Base-by-base conservation (phyloP, 2,113 vertebrate genomes). In the Bagarius yarrelli region DNA sequence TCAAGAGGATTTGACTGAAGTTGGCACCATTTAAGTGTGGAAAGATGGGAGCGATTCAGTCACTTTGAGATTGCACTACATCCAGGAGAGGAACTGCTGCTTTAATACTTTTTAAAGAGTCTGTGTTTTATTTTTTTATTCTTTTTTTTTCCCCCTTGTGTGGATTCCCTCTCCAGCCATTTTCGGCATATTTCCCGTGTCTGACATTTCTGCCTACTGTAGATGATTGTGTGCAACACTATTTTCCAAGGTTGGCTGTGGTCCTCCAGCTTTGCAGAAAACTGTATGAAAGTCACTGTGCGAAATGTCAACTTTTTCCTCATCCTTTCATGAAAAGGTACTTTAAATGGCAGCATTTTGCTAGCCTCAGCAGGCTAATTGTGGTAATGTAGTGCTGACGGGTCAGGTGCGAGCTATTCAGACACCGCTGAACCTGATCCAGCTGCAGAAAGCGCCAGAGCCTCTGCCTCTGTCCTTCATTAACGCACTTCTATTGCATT, bases 361-460 rank as follows among this genome's bases (percentile, higher is more conserved):
- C 87, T 84, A 77, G 83, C 87, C 83, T 86, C 87, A 86, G 84
- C 85, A 86, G 78, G 82, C 80, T 86, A 81, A 84, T 88, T 81
- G 84, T 88, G 83, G 81, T 82, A 85, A 83, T 81, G 80, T 84
- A 80, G 71, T 84, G 87, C 85, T 86, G 87, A 88, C 83, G 32
- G 82, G 85, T 84, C 83, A 82, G 85, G 87, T 88, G 85, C 78
- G 73, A 86, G 78, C 72, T 57, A 36, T 78, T 85, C 80, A 64
- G 76, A 76, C 72, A 77, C 80, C 83, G 19, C 78, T 34, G 80
- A 85, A 84, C 56, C 84, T 77, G 77, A 85, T 86, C 81, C 82
- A 81, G 75, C 30, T 23, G 32, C 44, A 74, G 84, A 83, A 82
- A 77, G 73, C 30, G 13, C 1, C n/a, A 14, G 18, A 52, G 75